A percentile compares a stretch with the other conserved stretches of the same genome.
phyloP scores from a whole-genome alignment of 92 coral and sea anemone species.

The Actinernus sp. region DNA sequence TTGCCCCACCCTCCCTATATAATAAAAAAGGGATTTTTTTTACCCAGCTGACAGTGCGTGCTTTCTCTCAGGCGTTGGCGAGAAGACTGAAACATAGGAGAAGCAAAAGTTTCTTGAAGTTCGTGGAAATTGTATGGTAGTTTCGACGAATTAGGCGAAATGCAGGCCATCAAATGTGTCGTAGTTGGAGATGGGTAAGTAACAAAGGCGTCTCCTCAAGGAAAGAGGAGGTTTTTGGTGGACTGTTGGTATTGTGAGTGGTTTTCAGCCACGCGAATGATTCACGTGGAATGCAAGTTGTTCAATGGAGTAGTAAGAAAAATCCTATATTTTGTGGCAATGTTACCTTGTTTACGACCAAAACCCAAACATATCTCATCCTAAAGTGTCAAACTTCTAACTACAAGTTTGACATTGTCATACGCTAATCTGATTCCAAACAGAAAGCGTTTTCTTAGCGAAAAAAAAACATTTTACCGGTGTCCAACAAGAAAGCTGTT shows the following conservation, averaged over 20 bases:
- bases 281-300: slow-evolving; percentile 1
- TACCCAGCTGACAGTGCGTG: slow-evolving; percentile 38
- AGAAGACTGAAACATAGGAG: slow-evolving; percentile 3
- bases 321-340: not conserved
- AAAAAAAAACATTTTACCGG: no score
- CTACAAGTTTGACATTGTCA: no score
- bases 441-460: no score
- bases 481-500: no score
- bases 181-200: slow-evolving; percentile 81
- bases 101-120: slow-evolving; percentile 45
- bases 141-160: slow-evolving; percentile 31
- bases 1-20: no score
- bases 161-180: slow-evolving; percentile 79
- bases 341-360: not conserved
- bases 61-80: slow-evolving; percentile 53
- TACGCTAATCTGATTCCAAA: no score
- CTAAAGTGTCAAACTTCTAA: no score
- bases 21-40: no score
- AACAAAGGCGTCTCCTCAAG: not conserved
- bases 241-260: not conserved
- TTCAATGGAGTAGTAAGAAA: not conserved
- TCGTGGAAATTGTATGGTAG: slow-evolving; percentile 16
- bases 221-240: not conserved
- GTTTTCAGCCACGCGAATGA: not conserved
- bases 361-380: not conserved